A percentile compares a stretch with the other conserved stretches of the same genome.
phyloP scores from a whole-genome alignment of 2,888 invertebrate genomes.

The Oligia fasciuncula region DNA sequence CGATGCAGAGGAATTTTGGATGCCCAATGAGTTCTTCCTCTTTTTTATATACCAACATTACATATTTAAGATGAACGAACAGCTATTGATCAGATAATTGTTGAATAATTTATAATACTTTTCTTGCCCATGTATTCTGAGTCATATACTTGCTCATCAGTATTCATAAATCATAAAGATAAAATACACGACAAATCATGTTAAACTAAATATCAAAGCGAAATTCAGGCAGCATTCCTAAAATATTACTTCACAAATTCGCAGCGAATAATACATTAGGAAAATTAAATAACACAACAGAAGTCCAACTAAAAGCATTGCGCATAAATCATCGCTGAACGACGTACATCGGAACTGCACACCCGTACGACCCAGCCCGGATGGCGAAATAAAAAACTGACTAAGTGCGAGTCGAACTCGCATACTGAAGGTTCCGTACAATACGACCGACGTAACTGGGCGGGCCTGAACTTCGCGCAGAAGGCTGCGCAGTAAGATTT shows the following conservation, averaged over 20 bases:
- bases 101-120: background rate
- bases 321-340: constrained; percentile 55
- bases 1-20: background rate
- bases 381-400: constrained; percentile 42
- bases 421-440: background rate
- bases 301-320: constrained; percentile 56
- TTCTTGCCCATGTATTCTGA: background rate
- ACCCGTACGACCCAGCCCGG: constrained; percentile 8
- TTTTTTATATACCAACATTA: background rate
- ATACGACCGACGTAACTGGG: too few relatives aligned
- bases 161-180: constrained; percentile 7
- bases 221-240: constrained; percentile 22
- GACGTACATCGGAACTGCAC: constrained; percentile 41
- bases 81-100: background rate
- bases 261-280: constrained; percentile 47
- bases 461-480: too few relatives aligned
- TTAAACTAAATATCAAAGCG: constrained; percentile 27
- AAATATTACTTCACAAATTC: constrained; percentile 45
- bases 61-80: too few relatives aligned
- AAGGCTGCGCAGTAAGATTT: too few relatives aligned
- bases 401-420: background rate
- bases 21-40: background rate
- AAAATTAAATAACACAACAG: constrained; percentile 53
- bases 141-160: background rate
- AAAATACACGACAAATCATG: constrained; percentile 1